Percentiles rank a stretch among this genome's conserved stretches.
These are phyloP conservation scores for Drosophila nigritarsus DNA, from an alignment of 2,888 invertebrate species.

Conservation along the genomic window DNA sequence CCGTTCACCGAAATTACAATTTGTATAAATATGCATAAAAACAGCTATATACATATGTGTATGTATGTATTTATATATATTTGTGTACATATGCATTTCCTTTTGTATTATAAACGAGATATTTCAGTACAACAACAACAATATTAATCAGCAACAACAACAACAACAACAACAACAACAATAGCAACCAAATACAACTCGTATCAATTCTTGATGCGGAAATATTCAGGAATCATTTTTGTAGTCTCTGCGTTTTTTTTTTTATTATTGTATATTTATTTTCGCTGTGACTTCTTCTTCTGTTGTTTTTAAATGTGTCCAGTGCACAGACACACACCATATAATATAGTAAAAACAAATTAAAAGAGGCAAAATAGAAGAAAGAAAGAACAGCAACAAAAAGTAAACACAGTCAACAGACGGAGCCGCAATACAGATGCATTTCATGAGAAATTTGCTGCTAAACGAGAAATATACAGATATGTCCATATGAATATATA, in stretches of 20 bases:
- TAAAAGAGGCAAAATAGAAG: conserved; percentile 17
- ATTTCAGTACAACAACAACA: conserved; percentile 44
- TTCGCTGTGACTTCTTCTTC: conserved; percentile 26
- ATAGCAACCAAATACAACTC: conserved; percentile 34
- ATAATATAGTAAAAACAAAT: conserved; percentile 16
- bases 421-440: conserved; percentile 41
- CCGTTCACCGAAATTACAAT: conserved; percentile 27
- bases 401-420: conserved; percentile 59
- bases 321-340: conserved; percentile 14
- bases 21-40: conserved; percentile 9
- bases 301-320: conserved; percentile 25
- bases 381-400: conserved; percentile 52
- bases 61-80: not conserved
- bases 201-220: conserved; percentile 77
- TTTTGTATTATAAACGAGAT: conserved; percentile 47
- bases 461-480: conserved; percentile 15
- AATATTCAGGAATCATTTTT: conserved; percentile 67
- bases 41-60: not conserved
- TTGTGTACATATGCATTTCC: conserved; percentile 45
- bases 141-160: not conserved
- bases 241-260: conserved; percentile 43
- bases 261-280: not conserved
- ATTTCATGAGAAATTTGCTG: conserved; percentile 48
- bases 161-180: not conserved
- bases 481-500: conserved; percentile 4